Evolutionary conservation across 1,140 invertebrate species (phyloP).

Genomic region (Plectus sambesii): DNA sequence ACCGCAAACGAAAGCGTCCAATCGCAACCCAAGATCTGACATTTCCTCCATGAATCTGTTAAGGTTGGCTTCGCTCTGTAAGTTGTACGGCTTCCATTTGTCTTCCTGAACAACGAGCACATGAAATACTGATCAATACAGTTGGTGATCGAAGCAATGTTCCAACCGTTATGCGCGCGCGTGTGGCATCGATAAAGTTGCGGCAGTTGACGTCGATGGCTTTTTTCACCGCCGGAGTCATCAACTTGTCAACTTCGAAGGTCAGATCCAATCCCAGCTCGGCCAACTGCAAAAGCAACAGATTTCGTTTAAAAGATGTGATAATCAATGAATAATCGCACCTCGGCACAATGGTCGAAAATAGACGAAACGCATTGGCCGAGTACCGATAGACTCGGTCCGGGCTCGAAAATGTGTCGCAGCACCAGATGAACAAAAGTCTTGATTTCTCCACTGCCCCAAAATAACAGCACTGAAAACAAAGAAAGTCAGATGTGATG

Average conservation of each 20-base stretch:
- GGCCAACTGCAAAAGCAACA: slow-evolving; percentile 56
- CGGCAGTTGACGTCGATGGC: slow-evolving; percentile 58
- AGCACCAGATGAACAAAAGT: slow-evolving; percentile 31
- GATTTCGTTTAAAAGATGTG: too few species aligned
- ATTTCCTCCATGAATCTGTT: slow-evolving; percentile 23
- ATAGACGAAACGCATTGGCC: slow-evolving; percentile 24
- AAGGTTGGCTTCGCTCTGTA: slow-evolving; percentile 29
- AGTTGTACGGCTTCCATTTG: slow-evolving; percentile 34
- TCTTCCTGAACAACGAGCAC: slow-evolving; percentile 30
- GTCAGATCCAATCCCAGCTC: slow-evolving; percentile 65
- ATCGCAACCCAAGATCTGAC: slow-evolving; percentile 13
- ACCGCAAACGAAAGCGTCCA: too few species aligned
- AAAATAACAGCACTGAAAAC: slow-evolving; percentile 69
- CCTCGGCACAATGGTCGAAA: slow-evolving; percentile 14
- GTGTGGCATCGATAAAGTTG: slow-evolving; percentile 57
- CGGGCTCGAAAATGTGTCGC: slow-evolving; percentile 62
- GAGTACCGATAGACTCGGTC: slow-evolving; percentile 45
- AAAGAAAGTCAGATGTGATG: too few species aligned
- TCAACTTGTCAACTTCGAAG: slow-evolving; percentile 67
- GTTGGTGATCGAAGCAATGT: slow-evolving; percentile 8
- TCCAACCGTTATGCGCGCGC: too few species aligned
- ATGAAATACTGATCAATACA: not conserved
- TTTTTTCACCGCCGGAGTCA: slow-evolving; percentile 57
- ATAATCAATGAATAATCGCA: too few species aligned
- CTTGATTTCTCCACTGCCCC: slow-evolving; percentile 69